phyloP scores from a whole-genome alignment of 2,113 vertebrate species.

The Pelvicachromis taeniatus region DNA sequence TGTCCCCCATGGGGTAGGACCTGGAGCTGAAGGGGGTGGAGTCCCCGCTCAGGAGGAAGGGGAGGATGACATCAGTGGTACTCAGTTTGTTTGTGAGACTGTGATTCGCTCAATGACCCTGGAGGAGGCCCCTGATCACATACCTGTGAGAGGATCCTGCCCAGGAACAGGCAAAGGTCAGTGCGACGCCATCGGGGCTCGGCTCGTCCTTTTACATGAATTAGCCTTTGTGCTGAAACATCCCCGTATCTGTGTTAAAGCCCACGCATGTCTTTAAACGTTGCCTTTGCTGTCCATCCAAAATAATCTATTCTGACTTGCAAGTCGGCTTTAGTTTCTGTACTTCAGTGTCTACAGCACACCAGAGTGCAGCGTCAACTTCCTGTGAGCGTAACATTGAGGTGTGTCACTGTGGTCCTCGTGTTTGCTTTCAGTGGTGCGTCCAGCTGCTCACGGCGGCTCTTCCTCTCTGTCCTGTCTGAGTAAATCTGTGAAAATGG shows the following conservation, averaged over 20 bases:
- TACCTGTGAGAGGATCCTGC: constrained; percentile 69
- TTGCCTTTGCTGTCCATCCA: not conserved
- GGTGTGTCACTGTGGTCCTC: not conserved
- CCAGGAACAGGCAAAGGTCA: constrained; percentile 60
- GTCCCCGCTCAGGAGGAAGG: constrained; percentile 79
- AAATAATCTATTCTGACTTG: not conserved
- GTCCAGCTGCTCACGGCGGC: constrained; percentile 52
- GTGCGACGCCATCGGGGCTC: not conserved
- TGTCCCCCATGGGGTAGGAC: constrained; percentile 1
- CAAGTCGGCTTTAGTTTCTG: not conserved
- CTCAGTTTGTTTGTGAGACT: constrained; percentile 94
- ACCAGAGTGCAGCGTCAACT: rapidly evolving
- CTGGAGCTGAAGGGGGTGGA: constrained; percentile 57
- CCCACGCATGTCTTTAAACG: not conserved
- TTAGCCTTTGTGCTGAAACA: not conserved
- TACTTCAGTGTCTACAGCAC: not conserved
- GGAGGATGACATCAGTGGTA: constrained; percentile 87
- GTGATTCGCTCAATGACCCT: constrained; percentile 89
- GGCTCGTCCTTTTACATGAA: not conserved
- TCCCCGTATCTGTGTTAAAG: not conserved
- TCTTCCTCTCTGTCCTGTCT: constrained; percentile 40
- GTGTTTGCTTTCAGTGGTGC: constrained; percentile 40
- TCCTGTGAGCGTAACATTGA: not conserved
- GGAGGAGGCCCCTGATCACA: constrained; percentile 85
- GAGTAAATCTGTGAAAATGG: constrained; percentile 10